Percentiles rank a stretch among this genome's conserved stretches.
Conservation (phyloP, 2,888 invertebrate species). For the Caenorhabditis doughertyi region DNA sequence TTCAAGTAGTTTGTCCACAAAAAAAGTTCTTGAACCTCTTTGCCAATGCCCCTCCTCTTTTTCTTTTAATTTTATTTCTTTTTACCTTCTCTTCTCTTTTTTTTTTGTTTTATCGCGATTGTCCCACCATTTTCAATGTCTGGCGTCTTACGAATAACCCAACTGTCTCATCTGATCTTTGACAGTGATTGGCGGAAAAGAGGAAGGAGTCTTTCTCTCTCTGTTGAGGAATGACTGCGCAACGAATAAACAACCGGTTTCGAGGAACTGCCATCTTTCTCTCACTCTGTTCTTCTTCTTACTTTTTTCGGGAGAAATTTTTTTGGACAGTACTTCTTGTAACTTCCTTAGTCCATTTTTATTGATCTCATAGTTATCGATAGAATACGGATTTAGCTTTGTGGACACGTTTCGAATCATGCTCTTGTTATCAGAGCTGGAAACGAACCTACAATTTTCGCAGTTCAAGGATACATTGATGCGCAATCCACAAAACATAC, state of each 20-base stretch:
- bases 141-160: slow-evolving; percentile 18
- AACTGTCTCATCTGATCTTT: slow-evolving; percentile 29
- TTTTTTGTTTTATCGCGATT: slow-evolving; percentile 20
- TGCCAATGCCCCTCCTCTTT: neutral
- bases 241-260: slow-evolving; percentile 55
- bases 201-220: neutral
- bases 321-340: no score
- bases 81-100: neutral
- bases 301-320: neutral
- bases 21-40: neutral
- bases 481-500: no score
- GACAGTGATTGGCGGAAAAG: slow-evolving; percentile 33
- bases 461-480: no score
- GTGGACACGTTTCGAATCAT: no score
- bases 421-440: no score
- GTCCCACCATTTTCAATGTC: neutral
- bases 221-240: slow-evolving; percentile 9
- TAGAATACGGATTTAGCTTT: no score
- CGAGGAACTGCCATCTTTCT: slow-evolving; percentile 42
- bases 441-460: no score
- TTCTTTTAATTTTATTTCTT: neutral
- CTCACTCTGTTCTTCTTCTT: neutral
- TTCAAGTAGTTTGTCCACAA: neutral
- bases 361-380: no score
- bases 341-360: no score